Percentiles rank a stretch among this genome's conserved stretches.
phyloP scores from a whole-genome alignment of 2,888 invertebrate species.

The Philereme vetulata region DNA sequence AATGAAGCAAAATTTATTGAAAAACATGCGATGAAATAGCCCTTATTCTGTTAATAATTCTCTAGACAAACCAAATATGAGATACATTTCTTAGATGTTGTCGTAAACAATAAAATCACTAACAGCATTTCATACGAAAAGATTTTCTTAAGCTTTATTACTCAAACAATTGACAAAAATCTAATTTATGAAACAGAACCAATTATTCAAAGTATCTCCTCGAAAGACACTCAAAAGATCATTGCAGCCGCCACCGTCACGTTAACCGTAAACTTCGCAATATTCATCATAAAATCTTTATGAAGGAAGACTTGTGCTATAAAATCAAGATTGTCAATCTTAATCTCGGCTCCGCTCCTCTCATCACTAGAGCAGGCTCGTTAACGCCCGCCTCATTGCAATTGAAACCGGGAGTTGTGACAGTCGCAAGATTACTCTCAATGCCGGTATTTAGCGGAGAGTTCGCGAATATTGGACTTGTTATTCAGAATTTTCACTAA shows the following conservation, averaged over 20 bases:
- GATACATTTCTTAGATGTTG: too few relatives aligned
- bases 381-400: conserved; percentile 45
- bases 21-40: too few relatives aligned
- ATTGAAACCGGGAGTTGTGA: conserved; percentile 46
- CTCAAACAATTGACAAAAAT: conserved; percentile 12
- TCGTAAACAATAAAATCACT: too few relatives aligned
- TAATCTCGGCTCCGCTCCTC: conserved; percentile 30
- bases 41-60: too few relatives aligned
- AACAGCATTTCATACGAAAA: too few relatives aligned
- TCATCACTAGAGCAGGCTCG: conserved; percentile 42
- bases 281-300: conserved; percentile 41
- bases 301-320: conserved; percentile 30
- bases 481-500: conserved; percentile 18
- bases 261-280: conserved; percentile 25
- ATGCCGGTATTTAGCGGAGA: conserved; percentile 36
- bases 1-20: too few relatives aligned
- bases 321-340: conserved; percentile 36
- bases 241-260: conserved; percentile 30
- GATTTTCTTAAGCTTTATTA: background rate
- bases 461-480: background rate
- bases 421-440: conserved; percentile 45
- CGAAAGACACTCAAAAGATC: conserved; percentile 27
- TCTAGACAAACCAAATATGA: too few relatives aligned
- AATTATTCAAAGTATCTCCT: conserved; percentile 24
- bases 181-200: conserved; percentile 18